Percentiles rank a stretch among this genome's conserved stretches.
These are phyloP conservation scores for Euplagia quadripunctaria DNA, from an alignment of 2,888 invertebrate species.

Conservation along the genomic window DNA sequence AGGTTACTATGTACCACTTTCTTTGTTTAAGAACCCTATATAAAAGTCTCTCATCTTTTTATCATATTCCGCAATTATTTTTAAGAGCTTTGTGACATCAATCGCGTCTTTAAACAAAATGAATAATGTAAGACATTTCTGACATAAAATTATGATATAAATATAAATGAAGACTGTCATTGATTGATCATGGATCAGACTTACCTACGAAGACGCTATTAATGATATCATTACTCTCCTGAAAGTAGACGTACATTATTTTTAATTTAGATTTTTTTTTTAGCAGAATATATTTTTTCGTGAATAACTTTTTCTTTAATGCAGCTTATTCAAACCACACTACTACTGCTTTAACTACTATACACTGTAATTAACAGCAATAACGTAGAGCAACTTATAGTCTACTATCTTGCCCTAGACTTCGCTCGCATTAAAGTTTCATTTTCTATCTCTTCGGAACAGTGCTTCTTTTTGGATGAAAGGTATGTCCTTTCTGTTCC, in stretches of 20 bases:
- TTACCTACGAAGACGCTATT: constrained; percentile 19
- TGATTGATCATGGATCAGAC: constrained; percentile 52
- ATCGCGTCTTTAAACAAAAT: constrained; percentile 13
- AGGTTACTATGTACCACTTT: background rate
- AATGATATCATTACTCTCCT: constrained; percentile 41
- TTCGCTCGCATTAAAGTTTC: too few relatives aligned
- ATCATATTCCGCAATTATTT: background rate
- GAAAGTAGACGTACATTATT: constrained; percentile 23
- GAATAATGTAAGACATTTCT: constrained; percentile 22
- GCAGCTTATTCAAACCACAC: too few relatives aligned
- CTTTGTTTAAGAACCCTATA: background rate
- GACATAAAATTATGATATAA: constrained; percentile 23
- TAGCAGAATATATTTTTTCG: too few relatives aligned
- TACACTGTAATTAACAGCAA: too few relatives aligned
- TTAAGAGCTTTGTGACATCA: constrained; percentile 7
- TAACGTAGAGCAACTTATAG: too few relatives aligned
- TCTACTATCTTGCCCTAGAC: too few relatives aligned
- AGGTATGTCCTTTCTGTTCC: too few relatives aligned
- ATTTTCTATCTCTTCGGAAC: too few relatives aligned
- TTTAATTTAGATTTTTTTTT: background rate
- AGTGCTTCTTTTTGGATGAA: too few relatives aligned
- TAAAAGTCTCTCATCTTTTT: background rate
- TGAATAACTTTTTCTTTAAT: too few relatives aligned
- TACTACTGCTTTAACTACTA: too few relatives aligned
- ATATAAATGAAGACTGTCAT: constrained; percentile 27